Evolutionary conservation across 2,888 invertebrate genomes (phyloP).

Genomic region (Platycnemis pennipes): DNA sequence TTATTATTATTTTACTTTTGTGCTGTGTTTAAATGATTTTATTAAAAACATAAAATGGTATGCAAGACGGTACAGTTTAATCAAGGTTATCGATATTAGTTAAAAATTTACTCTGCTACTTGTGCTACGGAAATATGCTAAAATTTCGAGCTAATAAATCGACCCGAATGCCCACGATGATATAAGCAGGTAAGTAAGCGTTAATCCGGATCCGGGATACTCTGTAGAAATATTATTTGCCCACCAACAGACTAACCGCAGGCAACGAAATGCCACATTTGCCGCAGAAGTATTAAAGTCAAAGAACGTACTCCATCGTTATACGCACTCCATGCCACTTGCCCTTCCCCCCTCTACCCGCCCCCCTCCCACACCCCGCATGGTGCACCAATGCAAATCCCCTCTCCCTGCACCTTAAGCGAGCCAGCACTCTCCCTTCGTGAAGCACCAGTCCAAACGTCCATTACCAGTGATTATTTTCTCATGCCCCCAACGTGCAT

Average conservation of each 20-base stretch:
- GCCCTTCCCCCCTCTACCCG: neutral
- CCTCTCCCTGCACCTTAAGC: neutral
- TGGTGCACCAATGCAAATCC: neutral
- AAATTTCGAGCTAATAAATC: no score
- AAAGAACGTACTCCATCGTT: neutral
- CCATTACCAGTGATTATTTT: conserved; percentile 18
- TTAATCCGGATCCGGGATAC: neutral
- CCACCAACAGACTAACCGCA: no score
- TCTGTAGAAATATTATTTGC: neutral
- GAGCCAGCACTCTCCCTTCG: neutral
- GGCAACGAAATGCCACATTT: neutral
- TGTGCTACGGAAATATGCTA: no score
- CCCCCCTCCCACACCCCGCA: neutral
- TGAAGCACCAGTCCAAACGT: neutral
- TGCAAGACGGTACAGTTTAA: no score
- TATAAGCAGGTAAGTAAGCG: no score
- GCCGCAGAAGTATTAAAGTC: neutral
- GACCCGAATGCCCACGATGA: no score
- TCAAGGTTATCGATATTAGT: no score
- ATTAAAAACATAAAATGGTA: no score
- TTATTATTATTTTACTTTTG: no score
- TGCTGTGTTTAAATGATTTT: no score
- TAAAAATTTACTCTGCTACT: no score
- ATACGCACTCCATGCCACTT: neutral
- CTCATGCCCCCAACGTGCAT: neutral